Base-by-base conservation (phyloP, 1,140 invertebrate genomes). In the Drosophila aff. region DNA sequence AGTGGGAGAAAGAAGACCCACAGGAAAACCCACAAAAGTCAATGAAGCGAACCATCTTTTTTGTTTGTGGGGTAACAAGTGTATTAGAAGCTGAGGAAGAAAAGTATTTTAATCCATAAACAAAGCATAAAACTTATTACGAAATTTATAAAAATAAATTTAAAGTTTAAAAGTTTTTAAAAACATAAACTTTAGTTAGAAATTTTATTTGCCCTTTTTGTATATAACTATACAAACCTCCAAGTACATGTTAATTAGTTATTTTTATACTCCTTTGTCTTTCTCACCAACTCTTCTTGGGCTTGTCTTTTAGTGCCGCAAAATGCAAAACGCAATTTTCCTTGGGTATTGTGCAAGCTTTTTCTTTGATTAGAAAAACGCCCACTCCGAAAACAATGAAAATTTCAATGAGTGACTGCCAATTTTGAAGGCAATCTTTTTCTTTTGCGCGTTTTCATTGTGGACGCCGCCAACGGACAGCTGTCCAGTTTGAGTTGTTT, bases 41-140 rank as follows among this genome's bases (percentile, higher is more conserved):
- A 85, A 82, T 81, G 57, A 63, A 81, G 78, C 63, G 82, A 64
- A 64, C 73, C 62, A 64, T 81, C 47, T 81, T 74, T 74, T 63
- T 50, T 10, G 16, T 23, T 8, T 44, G 11, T 55, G 18, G 13
- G 18, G 8, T 21, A 38, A 36, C 33, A 15, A 55, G 31, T 21
- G 7, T 23, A 23, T 55, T 23, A 38, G 50, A 53, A 53, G 52
- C 8, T 23, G 33, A 58, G 16, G 5, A 31, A 31, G 26, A 50
- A 50, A 28, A 28, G 15, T 21, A 21, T 13, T 6, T 21, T n/a
- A 0, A 46, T 6, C 2, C 13, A 26, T 47, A 15, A 47, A 15
- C 6, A 3, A 43, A n/a, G 2, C 2, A 31, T 10, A 9, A 31
- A 9, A 31, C 31, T 2, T 7, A 26, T 68, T 50, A 26, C 36